Evolutionary conservation across 2,888 invertebrate species (phyloP).

Genomic region (Diploptera punctata): DNA sequence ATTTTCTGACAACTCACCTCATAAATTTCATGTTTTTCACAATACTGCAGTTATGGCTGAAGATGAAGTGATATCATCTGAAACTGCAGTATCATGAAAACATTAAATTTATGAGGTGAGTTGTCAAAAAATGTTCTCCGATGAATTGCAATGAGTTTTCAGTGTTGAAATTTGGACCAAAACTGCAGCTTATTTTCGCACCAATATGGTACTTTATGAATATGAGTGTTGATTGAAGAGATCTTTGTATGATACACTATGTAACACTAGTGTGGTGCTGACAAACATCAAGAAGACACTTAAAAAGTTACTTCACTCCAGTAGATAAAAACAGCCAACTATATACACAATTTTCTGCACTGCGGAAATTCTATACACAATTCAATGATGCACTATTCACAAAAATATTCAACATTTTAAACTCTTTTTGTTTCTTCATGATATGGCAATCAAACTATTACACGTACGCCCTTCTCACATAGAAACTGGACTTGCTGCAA

Average conservation of each 20-base stretch:
- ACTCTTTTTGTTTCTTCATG: neutral
- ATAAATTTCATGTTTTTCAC: too few species aligned
- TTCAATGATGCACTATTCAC: neutral
- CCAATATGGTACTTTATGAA: too few species aligned
- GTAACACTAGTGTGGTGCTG: neutral
- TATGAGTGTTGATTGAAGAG: too few species aligned
- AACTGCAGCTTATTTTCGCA: too few species aligned
- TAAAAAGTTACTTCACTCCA: slow-evolving; percentile 2
- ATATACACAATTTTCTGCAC: slow-evolving; percentile 12
- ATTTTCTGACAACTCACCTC: too few species aligned
- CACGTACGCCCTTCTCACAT: neutral
- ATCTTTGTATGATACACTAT: neutral
- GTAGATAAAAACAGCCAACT: slow-evolving; percentile 14
- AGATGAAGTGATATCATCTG: too few species aligned
- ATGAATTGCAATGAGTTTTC: too few species aligned
- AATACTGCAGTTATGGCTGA: too few species aligned
- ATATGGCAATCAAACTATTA: slow-evolving; percentile 16
- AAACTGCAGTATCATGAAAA: too few species aligned
- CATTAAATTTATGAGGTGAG: too few species aligned
- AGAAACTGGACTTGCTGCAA: slow-evolving; percentile 8
- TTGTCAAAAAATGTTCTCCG: too few species aligned
- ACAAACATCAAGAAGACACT: neutral
- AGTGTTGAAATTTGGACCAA: too few species aligned
- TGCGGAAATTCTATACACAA: slow-evolving; percentile 3
- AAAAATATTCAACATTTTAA: slow-evolving; percentile 5